phyloP scores from a whole-genome alignment of 2,797 vertebrate species.

The Numenius phaeopus region DNA sequence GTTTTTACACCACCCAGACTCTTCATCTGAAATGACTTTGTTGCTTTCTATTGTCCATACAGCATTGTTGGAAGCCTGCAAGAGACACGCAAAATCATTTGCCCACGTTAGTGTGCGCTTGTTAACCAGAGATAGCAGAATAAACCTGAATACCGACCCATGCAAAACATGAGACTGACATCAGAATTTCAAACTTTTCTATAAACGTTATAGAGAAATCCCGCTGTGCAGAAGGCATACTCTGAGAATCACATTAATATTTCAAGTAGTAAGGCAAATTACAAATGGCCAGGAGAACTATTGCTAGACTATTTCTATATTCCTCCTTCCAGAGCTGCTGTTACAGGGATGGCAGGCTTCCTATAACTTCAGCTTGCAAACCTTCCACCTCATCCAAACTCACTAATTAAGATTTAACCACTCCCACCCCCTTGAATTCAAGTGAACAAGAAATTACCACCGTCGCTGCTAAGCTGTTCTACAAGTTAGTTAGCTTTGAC shows the following conservation, averaged over 20 bases:
- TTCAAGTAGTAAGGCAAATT: neutral
- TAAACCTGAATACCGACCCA: neutral
- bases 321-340: neutral
- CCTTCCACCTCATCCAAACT: neutral
- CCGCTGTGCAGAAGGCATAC: neutral
- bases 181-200: neutral
- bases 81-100: neutral
- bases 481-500: neutral
- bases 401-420: slow-evolving; percentile 5
- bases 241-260: neutral
- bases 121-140: neutral
- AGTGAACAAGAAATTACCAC: neutral
- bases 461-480: neutral
- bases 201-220: neutral
- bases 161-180: neutral
- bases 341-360: neutral
- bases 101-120: accelerated
- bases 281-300: neutral
- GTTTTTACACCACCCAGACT: neutral
- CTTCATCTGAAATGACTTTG: neutral
- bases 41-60: neutral
- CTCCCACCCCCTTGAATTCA: neutral
- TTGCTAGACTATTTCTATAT: neutral
- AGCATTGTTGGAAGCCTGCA: neutral
- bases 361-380: neutral